These are phyloP conservation scores for Pocillopora meandrina DNA, from an alignment of 92 coral and sea anemone species.

Conservation along the genomic window DNA sequence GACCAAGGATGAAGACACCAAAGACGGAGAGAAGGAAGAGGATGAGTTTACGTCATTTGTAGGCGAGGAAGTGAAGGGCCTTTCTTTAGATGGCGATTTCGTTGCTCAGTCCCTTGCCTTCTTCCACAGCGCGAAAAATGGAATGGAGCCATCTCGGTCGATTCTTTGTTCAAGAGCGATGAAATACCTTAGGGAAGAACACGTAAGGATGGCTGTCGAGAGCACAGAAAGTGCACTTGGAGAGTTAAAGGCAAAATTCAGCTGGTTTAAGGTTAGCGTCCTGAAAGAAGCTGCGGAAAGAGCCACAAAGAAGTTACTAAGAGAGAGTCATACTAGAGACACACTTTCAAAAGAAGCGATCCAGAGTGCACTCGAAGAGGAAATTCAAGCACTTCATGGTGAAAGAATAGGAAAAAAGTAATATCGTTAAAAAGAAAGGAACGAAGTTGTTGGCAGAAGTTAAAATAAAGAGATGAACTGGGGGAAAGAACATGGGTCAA, in stretches of 20 bases:
- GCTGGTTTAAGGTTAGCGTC: slow-evolving; percentile 27
- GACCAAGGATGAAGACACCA: background rate
- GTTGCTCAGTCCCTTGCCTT: slow-evolving; percentile 15
- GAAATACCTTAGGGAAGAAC: slow-evolving; percentile 37
- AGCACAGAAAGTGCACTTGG: background rate
- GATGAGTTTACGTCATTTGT: slow-evolving; percentile 54
- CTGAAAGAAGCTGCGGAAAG: slow-evolving; percentile 21
- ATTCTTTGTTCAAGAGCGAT: slow-evolving; percentile 46
- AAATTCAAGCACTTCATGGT: slow-evolving; percentile 21
- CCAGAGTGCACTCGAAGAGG: slow-evolving; percentile 7
- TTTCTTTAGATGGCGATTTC: slow-evolving; percentile 44
- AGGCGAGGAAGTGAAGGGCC: slow-evolving; percentile 16
- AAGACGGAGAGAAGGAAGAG: slow-evolving; percentile 15
- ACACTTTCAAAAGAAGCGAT: slow-evolving; percentile 29
- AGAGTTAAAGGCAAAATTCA: background rate
- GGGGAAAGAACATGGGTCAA: too few relatives aligned
- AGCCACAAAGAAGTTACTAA: too few relatives aligned
- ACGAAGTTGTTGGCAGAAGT: background rate
- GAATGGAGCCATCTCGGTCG: slow-evolving; percentile 23
- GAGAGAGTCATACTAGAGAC: background rate
- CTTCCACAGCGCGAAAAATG: slow-evolving; percentile 36
- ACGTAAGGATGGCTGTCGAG: slow-evolving; percentile 27
- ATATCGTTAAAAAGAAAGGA: background rate
- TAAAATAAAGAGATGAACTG: background rate
- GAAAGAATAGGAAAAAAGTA: slow-evolving; percentile 9